Conservation (phyloP, 1,140 invertebrate species). For the Drosophila grimshawi region DNA sequence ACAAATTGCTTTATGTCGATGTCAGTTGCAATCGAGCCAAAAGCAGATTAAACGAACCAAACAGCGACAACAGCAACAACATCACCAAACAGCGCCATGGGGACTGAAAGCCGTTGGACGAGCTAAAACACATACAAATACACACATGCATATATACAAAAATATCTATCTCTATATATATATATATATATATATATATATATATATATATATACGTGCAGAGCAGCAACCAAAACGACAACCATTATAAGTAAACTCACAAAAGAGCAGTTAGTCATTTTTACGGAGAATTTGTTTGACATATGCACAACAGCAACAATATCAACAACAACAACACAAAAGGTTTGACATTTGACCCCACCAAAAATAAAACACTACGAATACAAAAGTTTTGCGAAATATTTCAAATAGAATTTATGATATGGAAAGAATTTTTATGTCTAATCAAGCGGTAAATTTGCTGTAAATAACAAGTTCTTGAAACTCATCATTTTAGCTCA, state of each 20-base stretch:
- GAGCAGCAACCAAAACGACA: background rate
- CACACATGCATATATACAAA: slow-evolving; percentile 4
- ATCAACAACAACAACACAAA: slow-evolving; percentile 2
- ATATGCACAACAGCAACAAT: slow-evolving; percentile 16
- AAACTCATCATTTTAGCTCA: too few relatives aligned
- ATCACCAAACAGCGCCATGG: slow-evolving; percentile 2
- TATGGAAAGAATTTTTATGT: background rate
- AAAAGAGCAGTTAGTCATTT: slow-evolving; percentile 36
- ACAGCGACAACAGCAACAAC: background rate
- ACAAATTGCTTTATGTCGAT: slow-evolving; percentile 42
- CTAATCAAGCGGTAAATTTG: too few relatives aligned
- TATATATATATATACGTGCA: slow-evolving; percentile 8
- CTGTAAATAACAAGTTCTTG: too few relatives aligned
- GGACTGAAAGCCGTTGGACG: slow-evolving; percentile 23
- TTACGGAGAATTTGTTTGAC: slow-evolving; percentile 19
- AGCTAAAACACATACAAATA: slow-evolving; percentile 12
- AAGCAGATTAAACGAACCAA: slow-evolving; percentile 30
- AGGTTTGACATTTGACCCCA: slow-evolving; percentile 28
- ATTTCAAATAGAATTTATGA: background rate
- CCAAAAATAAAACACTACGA: slow-evolving; percentile 11
- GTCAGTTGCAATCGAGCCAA: slow-evolving; percentile 37
- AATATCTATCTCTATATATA: too few relatives aligned
- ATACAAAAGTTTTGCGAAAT: slow-evolving; percentile 6
- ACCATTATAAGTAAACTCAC: slow-evolving; percentile 2
- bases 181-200: too few relatives aligned